These are phyloP conservation scores for Chesias legatella DNA, from an alignment of 2,888 invertebrate genomes.

Conservation along the genomic window DNA sequence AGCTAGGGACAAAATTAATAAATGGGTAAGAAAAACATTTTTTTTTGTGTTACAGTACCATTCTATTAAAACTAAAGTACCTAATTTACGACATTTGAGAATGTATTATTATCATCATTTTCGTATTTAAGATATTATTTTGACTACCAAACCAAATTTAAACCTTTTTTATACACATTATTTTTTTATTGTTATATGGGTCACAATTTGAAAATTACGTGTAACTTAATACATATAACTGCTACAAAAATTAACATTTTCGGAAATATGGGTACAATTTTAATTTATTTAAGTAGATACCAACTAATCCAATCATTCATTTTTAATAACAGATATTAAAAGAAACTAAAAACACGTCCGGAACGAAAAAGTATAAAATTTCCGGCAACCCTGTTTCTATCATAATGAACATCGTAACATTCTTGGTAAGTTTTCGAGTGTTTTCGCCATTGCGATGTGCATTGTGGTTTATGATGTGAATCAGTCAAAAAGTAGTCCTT, in stretches of 20 bases:
- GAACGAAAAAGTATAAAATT: background rate
- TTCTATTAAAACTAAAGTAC: background rate
- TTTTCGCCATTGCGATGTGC: too few species aligned
- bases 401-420: conserved; percentile 5
- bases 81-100: conserved; percentile 48
- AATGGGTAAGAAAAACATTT: conserved; percentile 30
- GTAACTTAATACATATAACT: background rate
- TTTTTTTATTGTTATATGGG: too few species aligned
- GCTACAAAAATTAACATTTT: too few species aligned
- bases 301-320: too few species aligned
- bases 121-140: too few species aligned
- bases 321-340: conserved; percentile 1
- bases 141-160: too few species aligned
- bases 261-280: too few species aligned
- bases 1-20: conserved; percentile 48
- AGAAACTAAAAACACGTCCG: background rate
- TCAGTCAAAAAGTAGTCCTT: background rate
- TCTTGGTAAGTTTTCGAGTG: conserved; percentile 8
- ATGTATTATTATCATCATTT: too few species aligned
- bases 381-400: background rate
- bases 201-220: too few species aligned
- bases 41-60: background rate
- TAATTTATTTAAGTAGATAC: too few species aligned
- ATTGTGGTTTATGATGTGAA: too few species aligned
- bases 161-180: too few species aligned